A percentile compares a stretch with the other conserved stretches of the same genome.
Conservation (phyloP, 2,888 invertebrate species). For the Acanthosepion lycidas region DNA sequence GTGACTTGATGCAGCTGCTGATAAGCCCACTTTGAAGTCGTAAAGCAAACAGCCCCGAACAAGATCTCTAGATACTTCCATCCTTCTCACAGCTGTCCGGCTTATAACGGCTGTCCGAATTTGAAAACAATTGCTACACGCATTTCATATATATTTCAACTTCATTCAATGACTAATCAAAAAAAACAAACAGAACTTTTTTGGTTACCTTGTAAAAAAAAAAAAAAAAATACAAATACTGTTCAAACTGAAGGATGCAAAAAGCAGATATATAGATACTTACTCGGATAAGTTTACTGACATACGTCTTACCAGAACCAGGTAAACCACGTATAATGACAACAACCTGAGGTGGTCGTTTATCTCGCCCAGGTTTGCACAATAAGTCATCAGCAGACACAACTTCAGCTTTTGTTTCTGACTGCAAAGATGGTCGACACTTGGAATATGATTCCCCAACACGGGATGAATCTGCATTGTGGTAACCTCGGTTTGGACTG, state of each 20-base stretch:
- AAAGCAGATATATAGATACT: constrained; percentile 43
- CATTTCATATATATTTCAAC: too few relatives aligned
- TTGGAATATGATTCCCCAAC: constrained; percentile 42
- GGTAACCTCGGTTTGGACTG: constrained; percentile 39
- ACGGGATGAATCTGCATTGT: background rate
- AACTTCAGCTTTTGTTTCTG: constrained; percentile 71
- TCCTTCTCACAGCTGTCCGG: too few relatives aligned
- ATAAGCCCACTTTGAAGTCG: too few relatives aligned
- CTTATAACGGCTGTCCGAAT: too few relatives aligned
- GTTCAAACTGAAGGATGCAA: background rate
- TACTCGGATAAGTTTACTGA: constrained; percentile 73
- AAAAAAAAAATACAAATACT: background rate
- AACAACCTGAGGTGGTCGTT: constrained; percentile 86
- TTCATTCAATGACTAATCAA: too few relatives aligned
- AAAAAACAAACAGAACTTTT: too few relatives aligned
- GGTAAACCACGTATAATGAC: constrained; percentile 93
- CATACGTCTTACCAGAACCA: constrained; percentile 93
- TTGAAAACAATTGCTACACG: too few relatives aligned
- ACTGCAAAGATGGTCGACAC: background rate
- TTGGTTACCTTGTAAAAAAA: background rate
- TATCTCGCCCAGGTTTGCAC: constrained; percentile 84
- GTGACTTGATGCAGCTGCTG: too few relatives aligned
- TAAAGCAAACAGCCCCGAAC: too few relatives aligned
- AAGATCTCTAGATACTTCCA: too few relatives aligned
- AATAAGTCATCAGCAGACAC: constrained; percentile 86